Base-by-base conservation (phyloP, 1,140 invertebrate genomes). In the Psilanteris sp. region DNA sequence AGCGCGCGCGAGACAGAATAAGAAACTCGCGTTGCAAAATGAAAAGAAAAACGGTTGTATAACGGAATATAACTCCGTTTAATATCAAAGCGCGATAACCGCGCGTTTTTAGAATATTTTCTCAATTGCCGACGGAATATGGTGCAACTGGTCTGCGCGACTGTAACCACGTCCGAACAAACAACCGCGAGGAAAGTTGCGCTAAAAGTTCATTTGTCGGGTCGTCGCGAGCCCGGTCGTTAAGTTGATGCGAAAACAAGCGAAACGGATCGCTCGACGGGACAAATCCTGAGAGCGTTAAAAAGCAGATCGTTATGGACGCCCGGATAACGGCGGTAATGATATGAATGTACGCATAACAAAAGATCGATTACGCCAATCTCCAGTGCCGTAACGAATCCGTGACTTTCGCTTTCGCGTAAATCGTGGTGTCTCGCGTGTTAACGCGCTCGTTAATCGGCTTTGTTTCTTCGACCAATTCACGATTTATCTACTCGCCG, bases 361-460 rank as follows among this genome's bases (percentile, higher is more conserved):
- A 64, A 76, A 76, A 66, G 48, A 43, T 31, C 29, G 67, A 61
- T 71, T 71, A 14, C 13, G 16, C 48, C 55, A 46, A 71, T 62
- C 48, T 34, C 18, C 8, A 16, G 20, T 14, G 18, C 29, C 39
- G 41, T 75, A 54, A 74, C 70, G 44, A 64, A 59, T 9, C 44
- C 22, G 11, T 39, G 57, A 77, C 77, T 79, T 79, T 77, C 68
- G 64, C 73, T 77, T 73, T 73, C 67, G 27, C 44, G 37, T 46
- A 77, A 70, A 70, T 64, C 59, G 50, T 15, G 43, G 16, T 36
- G 11, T 27, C 15, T 22, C 29, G 31, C 24, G 66, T 59, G 66
- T 55, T 59, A 61, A 61, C 55, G 29, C 31, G 62, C 39, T 54
- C 41, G 31, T 15, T 46, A 26, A 68, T 59, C 66, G 14, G 48